Base-by-base conservation (phyloP, 2,797 vertebrate species). In the Aeoliscus strigatus region DNA sequence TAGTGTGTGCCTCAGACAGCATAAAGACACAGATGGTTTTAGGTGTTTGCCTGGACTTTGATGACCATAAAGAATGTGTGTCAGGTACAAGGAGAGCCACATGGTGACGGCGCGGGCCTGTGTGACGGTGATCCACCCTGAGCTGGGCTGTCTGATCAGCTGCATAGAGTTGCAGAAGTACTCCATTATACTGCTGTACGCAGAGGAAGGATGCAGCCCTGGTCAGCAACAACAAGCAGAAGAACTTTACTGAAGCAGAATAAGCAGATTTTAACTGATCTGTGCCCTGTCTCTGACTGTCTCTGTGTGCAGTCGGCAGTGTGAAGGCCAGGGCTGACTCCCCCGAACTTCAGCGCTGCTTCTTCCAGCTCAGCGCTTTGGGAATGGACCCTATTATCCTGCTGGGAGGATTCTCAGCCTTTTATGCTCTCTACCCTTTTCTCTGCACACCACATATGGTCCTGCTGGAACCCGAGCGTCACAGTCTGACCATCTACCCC, bases 311-410 rank as follows among this genome's bases (percentile, higher is more conserved):
- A 86, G 79, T 83, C 53, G 75, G 79, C 41, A 83, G 80, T 35
- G 61, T 70, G 38, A 72, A 72, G 46, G 73, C 77, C 46, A 56
- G 54, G 14, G 55, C 53, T 1, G 66, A 82, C 50, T 77, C 76
- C 14, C 70, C 77, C 27, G 70, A 56, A 28, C 68, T 85, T 7
- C 80, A 85, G 56, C 77, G 58, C 14, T 84, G 84, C 49, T 86
- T 83, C 53, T 85, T 82, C 48, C 80, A 83, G 66, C 75, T 84
- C 51, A 86, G 77, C 29, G 60, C 27, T 31, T 72, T 86, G 24
- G 82, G 80, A 34, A 85, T 86, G 80, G 80, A 84, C 62, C 80
- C 83, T 4, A 73, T 86, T 26, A 81, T 87, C 57, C 47, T 87
- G 27, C 70, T 75, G 27, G 82, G 78, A 1, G 81, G 80, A 3